These are phyloP conservation scores for Phengaris alcon DNA, from an alignment of 2,888 invertebrate genomes.

Conservation along the genomic window DNA sequence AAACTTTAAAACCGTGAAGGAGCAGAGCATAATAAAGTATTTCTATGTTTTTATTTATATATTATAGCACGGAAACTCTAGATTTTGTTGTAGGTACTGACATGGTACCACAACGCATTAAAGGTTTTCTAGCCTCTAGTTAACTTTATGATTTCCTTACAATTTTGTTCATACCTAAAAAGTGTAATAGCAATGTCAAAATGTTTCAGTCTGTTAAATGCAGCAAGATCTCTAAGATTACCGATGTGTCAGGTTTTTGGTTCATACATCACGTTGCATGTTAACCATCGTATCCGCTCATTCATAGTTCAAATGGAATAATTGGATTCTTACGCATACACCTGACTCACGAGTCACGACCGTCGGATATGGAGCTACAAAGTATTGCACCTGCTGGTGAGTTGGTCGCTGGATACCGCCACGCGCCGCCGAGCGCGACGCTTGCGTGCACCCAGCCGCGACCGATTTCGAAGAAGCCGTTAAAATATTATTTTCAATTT, in stretches of 20 bases:
- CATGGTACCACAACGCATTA: no score
- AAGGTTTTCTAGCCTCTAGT: not conserved
- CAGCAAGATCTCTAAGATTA: not conserved
- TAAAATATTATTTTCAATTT: conserved; percentile 33
- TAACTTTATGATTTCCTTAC: not conserved
- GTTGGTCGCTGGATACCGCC: conserved; percentile 36
- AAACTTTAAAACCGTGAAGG: no score
- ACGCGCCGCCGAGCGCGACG: conserved; percentile 53
- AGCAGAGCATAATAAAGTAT: no score
- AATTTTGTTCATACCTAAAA: not conserved
- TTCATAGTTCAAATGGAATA: conserved; percentile 31
- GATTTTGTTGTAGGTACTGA: no score
- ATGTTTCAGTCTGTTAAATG: conserved; percentile 12
- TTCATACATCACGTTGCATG: conserved; percentile 27
- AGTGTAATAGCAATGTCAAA: not conserved
- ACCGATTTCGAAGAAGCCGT: conserved; percentile 33
- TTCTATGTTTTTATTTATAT: no score
- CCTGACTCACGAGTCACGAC: conserved; percentile 13
- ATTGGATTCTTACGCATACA: conserved; percentile 31
- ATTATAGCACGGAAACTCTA: no score
- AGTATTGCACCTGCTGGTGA: conserved; percentile 60
- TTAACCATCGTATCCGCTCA: conserved; percentile 34
- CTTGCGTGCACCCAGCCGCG: conserved; percentile 30
- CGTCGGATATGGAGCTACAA: conserved; percentile 24
- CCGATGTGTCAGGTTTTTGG: not conserved